Evolutionary conservation across 2,888 invertebrate genomes (phyloP).

Genomic region (Lasiommata megera): DNA sequence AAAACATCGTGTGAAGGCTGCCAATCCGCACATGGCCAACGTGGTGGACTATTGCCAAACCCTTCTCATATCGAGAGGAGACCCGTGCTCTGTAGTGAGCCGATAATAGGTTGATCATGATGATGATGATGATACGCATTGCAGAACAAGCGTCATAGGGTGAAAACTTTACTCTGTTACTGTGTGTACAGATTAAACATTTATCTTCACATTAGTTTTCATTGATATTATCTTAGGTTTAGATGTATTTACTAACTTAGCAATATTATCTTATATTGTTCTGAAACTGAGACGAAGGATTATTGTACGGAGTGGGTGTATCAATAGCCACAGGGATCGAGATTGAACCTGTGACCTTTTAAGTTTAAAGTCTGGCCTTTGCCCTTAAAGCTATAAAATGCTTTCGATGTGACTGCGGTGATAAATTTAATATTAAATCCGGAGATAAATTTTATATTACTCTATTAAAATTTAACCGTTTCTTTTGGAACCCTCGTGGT

Average conservation of each 20-base stretch:
- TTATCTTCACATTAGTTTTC: not conserved
- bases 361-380: slow-evolving; percentile 1
- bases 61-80: no score
- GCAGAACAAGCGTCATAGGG: no score
- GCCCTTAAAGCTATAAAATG: not conserved
- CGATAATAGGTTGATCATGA: no score
- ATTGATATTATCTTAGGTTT: not conserved
- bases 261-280: slow-evolving; percentile 13
- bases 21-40: no score
- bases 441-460: not conserved
- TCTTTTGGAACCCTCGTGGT: no score
- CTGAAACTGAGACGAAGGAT: not conserved
- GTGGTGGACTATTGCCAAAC: no score
- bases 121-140: no score
- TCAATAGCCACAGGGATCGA: not conserved
- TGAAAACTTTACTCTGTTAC: no score
- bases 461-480: not conserved
- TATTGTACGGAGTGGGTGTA: not conserved
- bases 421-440: not conserved
- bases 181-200: not conserved
- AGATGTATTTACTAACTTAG: not conserved
- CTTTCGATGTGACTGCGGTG: not conserved
- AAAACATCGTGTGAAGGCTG: no score
- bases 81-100: no score
- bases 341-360: not conserved